Conservation (phyloP, 2,888 invertebrate species). For the Homarus gammarus region DNA sequence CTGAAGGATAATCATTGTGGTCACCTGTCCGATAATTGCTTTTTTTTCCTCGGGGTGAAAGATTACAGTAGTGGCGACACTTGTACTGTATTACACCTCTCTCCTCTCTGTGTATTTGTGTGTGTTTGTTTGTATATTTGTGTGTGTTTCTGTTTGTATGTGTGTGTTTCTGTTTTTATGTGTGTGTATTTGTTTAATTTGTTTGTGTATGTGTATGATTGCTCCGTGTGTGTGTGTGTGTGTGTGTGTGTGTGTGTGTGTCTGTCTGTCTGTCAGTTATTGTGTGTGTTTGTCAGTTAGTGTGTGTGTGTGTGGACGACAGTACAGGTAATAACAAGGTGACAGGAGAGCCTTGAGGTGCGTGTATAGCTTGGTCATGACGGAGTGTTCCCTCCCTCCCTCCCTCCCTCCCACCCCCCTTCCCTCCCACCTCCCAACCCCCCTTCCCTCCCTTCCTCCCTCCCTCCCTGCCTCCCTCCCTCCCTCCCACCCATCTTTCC, state of each 20-base stretch:
- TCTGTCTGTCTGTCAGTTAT: not conserved
- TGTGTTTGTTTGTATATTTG: too few relatives aligned
- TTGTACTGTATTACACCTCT: too few relatives aligned
- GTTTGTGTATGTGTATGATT: not conserved
- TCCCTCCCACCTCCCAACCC: not conserved
- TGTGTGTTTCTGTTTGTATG: too few relatives aligned
- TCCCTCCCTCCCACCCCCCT: not conserved
- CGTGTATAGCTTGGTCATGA: not conserved
- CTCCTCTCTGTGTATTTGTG: too few relatives aligned
- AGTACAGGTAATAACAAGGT: too few relatives aligned
- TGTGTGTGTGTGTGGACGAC: not conserved
- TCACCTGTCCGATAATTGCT: too few relatives aligned
- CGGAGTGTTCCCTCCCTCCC: conserved; percentile 1
- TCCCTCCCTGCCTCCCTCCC: conserved; percentile 21
- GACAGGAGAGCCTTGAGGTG: not conserved
- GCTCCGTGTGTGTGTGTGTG: not conserved
- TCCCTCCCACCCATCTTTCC: not conserved
- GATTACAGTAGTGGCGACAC: too few relatives aligned
- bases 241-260: too few relatives aligned
- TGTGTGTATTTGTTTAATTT: too few relatives aligned
- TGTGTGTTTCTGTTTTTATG: too few relatives aligned
- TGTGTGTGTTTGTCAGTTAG: not conserved
- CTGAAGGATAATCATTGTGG: too few relatives aligned
- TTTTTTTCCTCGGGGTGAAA: too few relatives aligned
- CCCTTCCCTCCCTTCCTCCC: not conserved